Evolutionary conservation across 1,140 invertebrate genomes (phyloP).

Genomic region (Atopsyche davidsoni): DNA sequence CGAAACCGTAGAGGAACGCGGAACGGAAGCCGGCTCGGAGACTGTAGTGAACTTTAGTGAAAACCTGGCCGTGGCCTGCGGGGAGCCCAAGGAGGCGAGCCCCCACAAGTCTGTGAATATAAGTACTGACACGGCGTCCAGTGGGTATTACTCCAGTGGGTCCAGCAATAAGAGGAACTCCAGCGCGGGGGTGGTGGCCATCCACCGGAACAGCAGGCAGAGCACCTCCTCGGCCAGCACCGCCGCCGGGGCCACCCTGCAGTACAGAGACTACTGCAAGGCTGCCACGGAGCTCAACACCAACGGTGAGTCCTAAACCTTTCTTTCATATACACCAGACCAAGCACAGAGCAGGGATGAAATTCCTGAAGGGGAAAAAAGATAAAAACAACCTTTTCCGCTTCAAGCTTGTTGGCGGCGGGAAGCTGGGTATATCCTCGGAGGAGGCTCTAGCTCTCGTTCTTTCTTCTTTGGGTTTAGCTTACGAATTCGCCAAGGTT

Average conservation of each 20-base stretch:
- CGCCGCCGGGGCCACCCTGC: conserved; percentile 24
- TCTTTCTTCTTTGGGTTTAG: no score
- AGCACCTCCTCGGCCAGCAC: conserved; percentile 43
- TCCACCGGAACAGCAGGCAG: conserved; percentile 39
- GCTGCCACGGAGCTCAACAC: conserved; percentile 46
- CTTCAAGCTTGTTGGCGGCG: no score
- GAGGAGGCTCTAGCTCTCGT: no score
- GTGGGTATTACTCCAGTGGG: conserved; percentile 45
- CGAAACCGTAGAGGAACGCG: conserved; percentile 53
- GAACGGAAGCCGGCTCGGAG: conserved; percentile 38
- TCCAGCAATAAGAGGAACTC: conserved; percentile 40
- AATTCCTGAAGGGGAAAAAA: no score
- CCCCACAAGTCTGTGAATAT: conserved; percentile 45
- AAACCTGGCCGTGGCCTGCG: conserved; percentile 10
- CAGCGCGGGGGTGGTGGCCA: conserved; percentile 35
- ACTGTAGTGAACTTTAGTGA: conserved; percentile 25
- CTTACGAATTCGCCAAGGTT: no score
- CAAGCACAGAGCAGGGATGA: no score
- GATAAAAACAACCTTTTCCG: no score
- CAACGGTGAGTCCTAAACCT: conserved; percentile 37
- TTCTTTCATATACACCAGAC: no score
- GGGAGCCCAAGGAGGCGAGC: conserved; percentile 44
- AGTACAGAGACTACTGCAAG: conserved; percentile 38
- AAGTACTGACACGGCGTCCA: conserved; percentile 46
- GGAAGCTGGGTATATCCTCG: no score